Percentiles rank a stretch among this genome's conserved stretches.
Evolutionary conservation across 92 coral and sea anemone genomes (phyloP).

Genomic region (Heteractis magnifica): DNA sequence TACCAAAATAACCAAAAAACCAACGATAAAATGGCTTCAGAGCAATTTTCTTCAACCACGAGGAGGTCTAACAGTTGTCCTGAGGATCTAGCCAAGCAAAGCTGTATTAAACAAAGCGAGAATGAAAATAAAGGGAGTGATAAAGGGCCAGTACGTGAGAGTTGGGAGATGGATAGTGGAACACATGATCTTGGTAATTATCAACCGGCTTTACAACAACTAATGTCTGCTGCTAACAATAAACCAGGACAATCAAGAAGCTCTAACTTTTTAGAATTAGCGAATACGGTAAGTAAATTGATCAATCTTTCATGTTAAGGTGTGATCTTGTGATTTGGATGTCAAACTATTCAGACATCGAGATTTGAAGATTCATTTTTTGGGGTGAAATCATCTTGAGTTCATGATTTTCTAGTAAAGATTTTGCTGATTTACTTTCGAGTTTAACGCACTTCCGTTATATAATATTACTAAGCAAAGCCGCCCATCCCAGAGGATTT

Average conservation of each 20-base stretch:
- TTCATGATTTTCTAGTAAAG: neutral
- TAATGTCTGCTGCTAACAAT: constrained; percentile 75
- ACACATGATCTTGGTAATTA: constrained; percentile 67
- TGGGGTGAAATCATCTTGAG: neutral
- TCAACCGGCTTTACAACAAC: constrained; percentile 77
- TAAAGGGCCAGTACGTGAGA: constrained; percentile 64
- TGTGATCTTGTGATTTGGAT: constrained; percentile 14
- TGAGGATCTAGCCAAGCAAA: constrained; percentile 35
- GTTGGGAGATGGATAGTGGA: constrained; percentile 85
- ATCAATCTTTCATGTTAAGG: constrained; percentile 18
- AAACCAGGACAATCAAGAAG: constrained; percentile 78
- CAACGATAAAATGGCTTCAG: constrained; percentile 45
- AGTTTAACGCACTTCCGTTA: constrained; percentile 23
- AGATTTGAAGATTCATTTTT: neutral
- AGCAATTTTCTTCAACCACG: constrained; percentile 18
- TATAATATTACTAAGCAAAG: neutral
- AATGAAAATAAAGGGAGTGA: constrained; percentile 46
- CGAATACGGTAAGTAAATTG: constrained; percentile 87
- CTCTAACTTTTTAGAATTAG: constrained; percentile 91
- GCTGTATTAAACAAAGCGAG: constrained; percentile 22
- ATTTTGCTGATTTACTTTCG: neutral
- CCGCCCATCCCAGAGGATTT: constrained; percentile 34
- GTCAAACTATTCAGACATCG: constrained; percentile 8
- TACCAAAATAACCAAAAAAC: constrained; percentile 32
- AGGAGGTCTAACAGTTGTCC: constrained; percentile 43